These are phyloP conservation scores for Vultur gryphus DNA, from an alignment of 2,797 vertebrate species.

Conservation along the genomic window DNA sequence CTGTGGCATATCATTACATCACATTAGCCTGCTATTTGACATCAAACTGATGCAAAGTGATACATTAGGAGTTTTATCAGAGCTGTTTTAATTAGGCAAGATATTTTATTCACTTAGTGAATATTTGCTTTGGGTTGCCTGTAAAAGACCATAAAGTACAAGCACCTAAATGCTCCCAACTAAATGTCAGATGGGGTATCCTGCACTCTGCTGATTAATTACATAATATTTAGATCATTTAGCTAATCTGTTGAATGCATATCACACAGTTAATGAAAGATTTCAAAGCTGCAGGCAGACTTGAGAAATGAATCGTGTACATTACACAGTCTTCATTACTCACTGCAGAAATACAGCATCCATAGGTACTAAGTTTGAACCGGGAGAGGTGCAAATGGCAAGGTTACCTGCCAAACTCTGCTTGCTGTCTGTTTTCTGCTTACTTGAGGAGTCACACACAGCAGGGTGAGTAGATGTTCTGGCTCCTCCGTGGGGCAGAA, in stretches of 20 bases:
- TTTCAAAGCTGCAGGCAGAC: neutral
- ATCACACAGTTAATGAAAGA: slow-evolving; percentile 3
- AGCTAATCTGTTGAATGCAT: neutral
- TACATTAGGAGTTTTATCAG: neutral
- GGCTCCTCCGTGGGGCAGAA: neutral
- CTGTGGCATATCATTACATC: neutral
- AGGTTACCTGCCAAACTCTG: neutral
- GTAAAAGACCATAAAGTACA: neutral
- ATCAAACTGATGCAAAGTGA: neutral
- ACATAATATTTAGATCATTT: slow-evolving; percentile 18
- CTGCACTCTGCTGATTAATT: slow-evolving; percentile 8
- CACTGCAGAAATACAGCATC: neutral
- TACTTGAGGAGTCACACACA: neutral
- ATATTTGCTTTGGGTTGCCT: neutral
- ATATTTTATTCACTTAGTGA: neutral
- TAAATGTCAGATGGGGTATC: neutral
- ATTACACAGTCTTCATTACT: neutral
- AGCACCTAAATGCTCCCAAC: neutral
- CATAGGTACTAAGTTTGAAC: neutral
- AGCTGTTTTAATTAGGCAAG: neutral
- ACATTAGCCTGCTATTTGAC: neutral
- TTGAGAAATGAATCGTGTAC: neutral
- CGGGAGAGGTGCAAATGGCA: neutral
- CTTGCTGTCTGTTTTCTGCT: neutral
- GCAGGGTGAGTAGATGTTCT: neutral